phyloP scores from a whole-genome alignment of 1,140 invertebrate species.

The Drosophila ogumai region DNA sequence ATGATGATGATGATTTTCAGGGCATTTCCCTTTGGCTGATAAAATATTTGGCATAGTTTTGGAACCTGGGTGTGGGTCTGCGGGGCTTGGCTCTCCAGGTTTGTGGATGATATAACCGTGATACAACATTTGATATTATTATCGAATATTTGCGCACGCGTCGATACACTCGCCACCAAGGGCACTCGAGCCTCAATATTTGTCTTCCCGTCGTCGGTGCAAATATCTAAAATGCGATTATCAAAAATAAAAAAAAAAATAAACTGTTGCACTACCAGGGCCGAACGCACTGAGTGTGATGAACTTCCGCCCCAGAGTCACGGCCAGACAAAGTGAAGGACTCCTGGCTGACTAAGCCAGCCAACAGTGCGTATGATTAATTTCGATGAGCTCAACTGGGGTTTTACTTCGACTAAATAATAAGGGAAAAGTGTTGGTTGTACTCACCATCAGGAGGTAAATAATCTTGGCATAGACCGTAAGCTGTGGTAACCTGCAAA shows the following conservation, averaged over 20 bases:
- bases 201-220: constrained; percentile 28
- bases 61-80: constrained; percentile 12
- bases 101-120: constrained; percentile 56
- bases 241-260: constrained; percentile 3
- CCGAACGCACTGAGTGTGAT: constrained; percentile 9
- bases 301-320: constrained; percentile 27
- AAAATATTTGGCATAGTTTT: constrained; percentile 78
- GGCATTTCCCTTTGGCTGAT: constrained; percentile 58
- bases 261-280: constrained; percentile 25
- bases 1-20: constrained; percentile 35
- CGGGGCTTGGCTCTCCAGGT: constrained; percentile 21
- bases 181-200: constrained; percentile 50
- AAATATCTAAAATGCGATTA: constrained; percentile 43
- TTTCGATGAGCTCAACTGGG: not conserved
- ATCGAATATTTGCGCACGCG: constrained; percentile 60
- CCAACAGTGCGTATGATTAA: constrained; percentile 14
- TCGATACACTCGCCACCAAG: constrained; percentile 34
- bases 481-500: constrained; percentile 94
- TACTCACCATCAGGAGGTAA: constrained; percentile 93
- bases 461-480: constrained; percentile 94
- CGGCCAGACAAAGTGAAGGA: constrained; percentile 24
- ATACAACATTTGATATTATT: constrained; percentile 53
- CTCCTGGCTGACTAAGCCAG: constrained; percentile 9
- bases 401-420: not conserved
- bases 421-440: not conserved